These are phyloP conservation scores for Brassicogethes aeneus DNA, from an alignment of 2,888 invertebrate species.

Conservation along the genomic window DNA sequence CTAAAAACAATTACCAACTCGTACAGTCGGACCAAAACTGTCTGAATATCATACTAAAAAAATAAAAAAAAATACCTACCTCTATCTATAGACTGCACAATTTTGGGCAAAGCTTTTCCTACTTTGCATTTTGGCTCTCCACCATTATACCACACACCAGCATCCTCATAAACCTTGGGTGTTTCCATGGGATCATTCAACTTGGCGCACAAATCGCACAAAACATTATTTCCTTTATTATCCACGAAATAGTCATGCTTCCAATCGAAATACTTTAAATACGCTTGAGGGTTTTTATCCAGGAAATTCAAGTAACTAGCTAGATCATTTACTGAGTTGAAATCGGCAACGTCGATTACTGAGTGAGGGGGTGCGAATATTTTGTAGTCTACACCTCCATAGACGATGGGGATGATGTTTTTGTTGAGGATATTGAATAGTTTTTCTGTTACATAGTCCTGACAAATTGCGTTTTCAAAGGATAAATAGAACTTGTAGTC, in stretches of 20 bases:
- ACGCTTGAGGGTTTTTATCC: slow-evolving; percentile 43
- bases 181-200: slow-evolving; percentile 18
- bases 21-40: no score
- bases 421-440: slow-evolving; percentile 49
- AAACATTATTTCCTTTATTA: slow-evolving; percentile 11
- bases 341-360: slow-evolving; percentile 50
- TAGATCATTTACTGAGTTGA: slow-evolving; percentile 41
- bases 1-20: no score
- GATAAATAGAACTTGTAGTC: slow-evolving; percentile 63
- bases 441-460: slow-evolving; percentile 56
- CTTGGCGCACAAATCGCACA: slow-evolving; percentile 27
- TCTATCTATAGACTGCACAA: no score
- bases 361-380: slow-evolving; percentile 45
- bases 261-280: slow-evolving; percentile 51
- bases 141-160: slow-evolving; percentile 18
- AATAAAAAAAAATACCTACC: no score
- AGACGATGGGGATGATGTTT: slow-evolving; percentile 56
- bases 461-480: slow-evolving; percentile 62
- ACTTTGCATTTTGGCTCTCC: slow-evolving; percentile 8
- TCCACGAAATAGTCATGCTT: slow-evolving; percentile 35
- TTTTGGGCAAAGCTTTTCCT: background rate
- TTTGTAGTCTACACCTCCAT: slow-evolving; percentile 53
- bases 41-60: no score
- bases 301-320: slow-evolving; percentile 44
- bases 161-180: slow-evolving; percentile 17